Percentiles rank a stretch among this genome's conserved stretches.
Evolutionary conservation across 1,140 invertebrate genomes (phyloP).

Genomic region (Bicyclus anynana): DNA sequence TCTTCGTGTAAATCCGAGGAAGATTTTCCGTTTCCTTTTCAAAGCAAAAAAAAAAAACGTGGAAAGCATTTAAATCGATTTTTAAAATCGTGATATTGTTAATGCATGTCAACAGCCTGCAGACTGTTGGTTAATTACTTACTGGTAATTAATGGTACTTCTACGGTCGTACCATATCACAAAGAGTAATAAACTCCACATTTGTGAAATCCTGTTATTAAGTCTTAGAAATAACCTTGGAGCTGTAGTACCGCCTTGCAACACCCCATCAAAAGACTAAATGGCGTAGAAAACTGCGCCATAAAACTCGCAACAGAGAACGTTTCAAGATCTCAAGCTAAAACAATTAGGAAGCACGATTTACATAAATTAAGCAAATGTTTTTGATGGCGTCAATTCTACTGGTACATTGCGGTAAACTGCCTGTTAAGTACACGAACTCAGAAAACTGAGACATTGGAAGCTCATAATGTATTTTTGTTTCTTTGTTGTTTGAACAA

Average conservation of each 20-base stretch:
- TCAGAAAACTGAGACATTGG: too few species aligned
- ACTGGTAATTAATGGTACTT: too few species aligned
- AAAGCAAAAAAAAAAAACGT: neutral
- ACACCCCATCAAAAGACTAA: neutral
- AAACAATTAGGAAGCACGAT: neutral
- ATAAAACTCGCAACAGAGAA: neutral
- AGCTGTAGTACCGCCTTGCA: neutral
- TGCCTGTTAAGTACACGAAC: too few species aligned
- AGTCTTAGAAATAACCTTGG: neutral
- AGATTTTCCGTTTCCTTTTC: neutral
- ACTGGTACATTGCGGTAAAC: too few species aligned
- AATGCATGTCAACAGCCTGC: too few species aligned
- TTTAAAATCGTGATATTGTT: too few species aligned
- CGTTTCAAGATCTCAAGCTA: neutral
- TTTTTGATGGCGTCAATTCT: neutral
- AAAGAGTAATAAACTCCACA: too few species aligned
- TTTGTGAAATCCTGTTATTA: too few species aligned
- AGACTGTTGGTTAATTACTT: too few species aligned
- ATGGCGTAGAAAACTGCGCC: neutral
- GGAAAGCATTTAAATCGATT: neutral
- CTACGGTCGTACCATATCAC: too few species aligned
- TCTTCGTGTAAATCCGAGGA: neutral
- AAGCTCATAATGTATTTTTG: too few species aligned
- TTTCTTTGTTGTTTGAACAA: too few species aligned
- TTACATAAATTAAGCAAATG: neutral